Conservation (phyloP, 2,888 invertebrate species). For the Eilema caniola region DNA sequence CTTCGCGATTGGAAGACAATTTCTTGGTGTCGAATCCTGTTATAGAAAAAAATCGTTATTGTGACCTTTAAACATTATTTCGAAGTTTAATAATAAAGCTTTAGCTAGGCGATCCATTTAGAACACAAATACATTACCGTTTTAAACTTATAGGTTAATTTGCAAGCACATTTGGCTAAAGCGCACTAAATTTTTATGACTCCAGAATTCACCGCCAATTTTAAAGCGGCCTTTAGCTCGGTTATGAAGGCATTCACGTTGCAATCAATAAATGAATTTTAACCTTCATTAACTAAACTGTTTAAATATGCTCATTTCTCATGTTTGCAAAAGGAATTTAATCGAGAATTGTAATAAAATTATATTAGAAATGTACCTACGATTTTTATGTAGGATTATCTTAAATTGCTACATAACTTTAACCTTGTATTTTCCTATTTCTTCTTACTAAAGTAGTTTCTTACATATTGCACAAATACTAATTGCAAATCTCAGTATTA, state of each 20-base stretch:
- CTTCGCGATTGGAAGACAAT: constrained; percentile 85
- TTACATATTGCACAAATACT: neutral
- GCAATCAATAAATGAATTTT: neutral
- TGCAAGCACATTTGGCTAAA: constrained; percentile 59
- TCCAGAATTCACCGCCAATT: neutral
- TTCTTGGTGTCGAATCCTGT: constrained; percentile 90
- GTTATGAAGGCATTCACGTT: neutral
- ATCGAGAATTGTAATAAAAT: neutral
- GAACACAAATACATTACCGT: constrained; percentile 21
- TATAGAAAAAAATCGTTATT: constrained; percentile 33
- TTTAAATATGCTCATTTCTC: neutral
- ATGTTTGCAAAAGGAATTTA: neutral
- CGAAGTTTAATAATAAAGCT: constrained; percentile 28
- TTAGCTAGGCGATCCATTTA: constrained; percentile 20
- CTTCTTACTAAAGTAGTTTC: neutral
- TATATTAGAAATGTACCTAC: neutral
- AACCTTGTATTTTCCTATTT: neutral
- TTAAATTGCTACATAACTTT: neutral
- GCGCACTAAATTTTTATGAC: constrained; percentile 40
- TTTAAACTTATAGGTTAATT: constrained; percentile 41
- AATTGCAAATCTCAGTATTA: neutral
- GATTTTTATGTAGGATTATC: neutral
- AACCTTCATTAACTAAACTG: neutral
- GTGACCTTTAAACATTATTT: neutral
- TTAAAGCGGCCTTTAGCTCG: neutral